Evolutionary conservation across 2,797 vertebrate species (phyloP), one percentile per base, ranked within the genome.

Genomic region (Tenualosa thibaudeaui): DNA sequence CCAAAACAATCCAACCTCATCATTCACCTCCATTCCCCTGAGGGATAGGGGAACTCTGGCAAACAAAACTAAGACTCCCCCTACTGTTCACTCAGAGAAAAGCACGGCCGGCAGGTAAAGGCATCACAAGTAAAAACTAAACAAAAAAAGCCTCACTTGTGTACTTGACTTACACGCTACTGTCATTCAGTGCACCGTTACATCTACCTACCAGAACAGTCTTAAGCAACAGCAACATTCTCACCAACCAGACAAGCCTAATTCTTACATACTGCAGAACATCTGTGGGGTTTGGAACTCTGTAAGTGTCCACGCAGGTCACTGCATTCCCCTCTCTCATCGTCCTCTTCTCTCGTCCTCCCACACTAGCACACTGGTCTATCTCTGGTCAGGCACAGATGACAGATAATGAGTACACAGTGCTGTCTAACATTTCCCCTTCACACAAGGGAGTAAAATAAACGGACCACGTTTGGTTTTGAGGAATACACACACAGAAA

Each of bases 331-430:
- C 43, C 15, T 83, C 53, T 31, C n/a, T 62, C 6, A n/a, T 50
- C 58, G 0, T 49, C 54, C 26, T 3, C 40, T 43, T 62, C 40
- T 43, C 26, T 31, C 49, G 19, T 1, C 40, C 81, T 81, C n/a
- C 60, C 85, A 37, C 43, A 81, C 71, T 81, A 37, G 49, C 46
- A 68, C 81, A 60, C 50, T 31, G 15, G 49, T 46, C 46, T 51
- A 46, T 24, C 19, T 53, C 60, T 75, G 83, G 51, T 60, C 71
- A 78, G 71, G 71, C 71, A 78, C 71, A 46, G 17, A 78, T 15
- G 71, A 78, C 71, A 78, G 71, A 17, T 19, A 17, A 19, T 46
- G 40, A 40, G 51, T 75, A 82, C 83, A 84, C 81, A 84, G 86
- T 75, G 81, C 46, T 75, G 81, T 46, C 22, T 75, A 22, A 78